Evolutionary conservation across 2,888 invertebrate species (phyloP), one percentile per base, ranked within the genome.

Genomic region (Nymphalis urticae): DNA sequence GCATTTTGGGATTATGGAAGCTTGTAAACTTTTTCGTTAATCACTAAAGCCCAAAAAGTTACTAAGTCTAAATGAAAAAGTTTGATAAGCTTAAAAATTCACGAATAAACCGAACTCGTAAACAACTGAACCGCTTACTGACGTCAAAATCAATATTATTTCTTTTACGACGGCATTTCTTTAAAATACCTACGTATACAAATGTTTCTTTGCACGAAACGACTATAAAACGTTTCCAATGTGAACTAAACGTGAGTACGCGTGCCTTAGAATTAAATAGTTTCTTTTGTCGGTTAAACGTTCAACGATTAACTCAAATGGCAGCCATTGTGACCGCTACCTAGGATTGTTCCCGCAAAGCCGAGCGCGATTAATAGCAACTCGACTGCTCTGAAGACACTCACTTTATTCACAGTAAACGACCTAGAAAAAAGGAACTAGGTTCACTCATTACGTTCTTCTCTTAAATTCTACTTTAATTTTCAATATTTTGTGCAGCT

Each of bases 241-340:
- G 79, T 80, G 78, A 80, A 79, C 81, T 82, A 84, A 83, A 85
- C 81, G 82, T 78, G 78, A 77, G 80, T 80, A 85, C 84, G 83
- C 92, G 90, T 91, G 92, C 87, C 82, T 79, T 76, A 82, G 89
- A 88, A 92, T 90, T 86, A 89, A 91, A 85, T 84, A 88, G 86
- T 83, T 85, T 82, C 89, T 86, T 89, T 91, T 89, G 90, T 89
- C 84, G 77, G 80, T 84, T 81, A 86, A 87, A 85, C 82, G 83
- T 81, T 80, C 72, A 73, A 80, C 83, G 85, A 87, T 88, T 85
- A 86, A 81, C 81, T 80, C 78, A 77, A 82, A 84, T 80, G 82
- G 75, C 80, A 76, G 73, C 75, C 76, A 85, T 87, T 87, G 85
- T 85, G 81, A 80, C 79, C 79, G 78, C 78, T 78, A 77, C 79